Conservation (phyloP, 1,140 invertebrate genomes). For the Muscidifurax raptorellus region DNA sequence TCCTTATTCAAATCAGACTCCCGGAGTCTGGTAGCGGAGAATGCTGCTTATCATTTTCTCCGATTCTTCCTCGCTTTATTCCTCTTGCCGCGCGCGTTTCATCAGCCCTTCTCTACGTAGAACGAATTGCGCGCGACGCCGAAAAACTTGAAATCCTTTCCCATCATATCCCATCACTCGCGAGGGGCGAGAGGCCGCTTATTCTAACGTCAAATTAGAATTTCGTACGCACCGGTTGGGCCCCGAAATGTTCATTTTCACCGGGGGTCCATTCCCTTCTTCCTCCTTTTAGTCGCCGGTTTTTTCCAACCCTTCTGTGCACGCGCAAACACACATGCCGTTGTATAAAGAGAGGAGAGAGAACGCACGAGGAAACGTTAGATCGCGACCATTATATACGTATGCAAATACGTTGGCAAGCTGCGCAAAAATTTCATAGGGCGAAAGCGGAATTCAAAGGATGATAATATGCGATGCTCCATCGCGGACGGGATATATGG, state of each 20-base stretch:
- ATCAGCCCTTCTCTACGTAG: slow-evolving; percentile 21
- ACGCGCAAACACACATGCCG: too few species aligned
- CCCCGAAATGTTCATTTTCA: slow-evolving; percentile 67
- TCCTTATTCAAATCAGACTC: slow-evolving; percentile 48
- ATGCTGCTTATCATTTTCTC: slow-evolving; percentile 42
- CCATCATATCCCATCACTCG: slow-evolving; percentile 35
- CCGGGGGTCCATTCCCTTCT: slow-evolving; percentile 47
- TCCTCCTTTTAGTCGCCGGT: slow-evolving; percentile 47
- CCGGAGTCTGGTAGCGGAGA: slow-evolving; percentile 2
- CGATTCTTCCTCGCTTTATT: slow-evolving; percentile 2
- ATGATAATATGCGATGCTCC: not conserved
- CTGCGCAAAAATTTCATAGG: slow-evolving; percentile 32
- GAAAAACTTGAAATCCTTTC: slow-evolving; percentile 49
- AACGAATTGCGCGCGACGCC: slow-evolving; percentile 39
- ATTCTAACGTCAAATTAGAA: slow-evolving; percentile 71
- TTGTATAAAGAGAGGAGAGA: not conserved
- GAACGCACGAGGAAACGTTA: slow-evolving; percentile 29
- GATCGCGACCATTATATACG: slow-evolving; percentile 44
- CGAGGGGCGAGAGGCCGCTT: slow-evolving; percentile 55
- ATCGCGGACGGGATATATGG: not conserved
- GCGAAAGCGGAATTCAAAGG: slow-evolving; percentile 31
- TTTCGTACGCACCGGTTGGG: slow-evolving; percentile 67
- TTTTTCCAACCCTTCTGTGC: slow-evolving; percentile 47
- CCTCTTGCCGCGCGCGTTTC: slow-evolving; percentile 43
- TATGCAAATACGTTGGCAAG: slow-evolving; percentile 35